Percentiles rank a stretch among this genome's conserved stretches.
These are phyloP conservation scores for Lampropteryx suffumata DNA, from an alignment of 2,888 invertebrate species.

Conservation along the genomic window DNA sequence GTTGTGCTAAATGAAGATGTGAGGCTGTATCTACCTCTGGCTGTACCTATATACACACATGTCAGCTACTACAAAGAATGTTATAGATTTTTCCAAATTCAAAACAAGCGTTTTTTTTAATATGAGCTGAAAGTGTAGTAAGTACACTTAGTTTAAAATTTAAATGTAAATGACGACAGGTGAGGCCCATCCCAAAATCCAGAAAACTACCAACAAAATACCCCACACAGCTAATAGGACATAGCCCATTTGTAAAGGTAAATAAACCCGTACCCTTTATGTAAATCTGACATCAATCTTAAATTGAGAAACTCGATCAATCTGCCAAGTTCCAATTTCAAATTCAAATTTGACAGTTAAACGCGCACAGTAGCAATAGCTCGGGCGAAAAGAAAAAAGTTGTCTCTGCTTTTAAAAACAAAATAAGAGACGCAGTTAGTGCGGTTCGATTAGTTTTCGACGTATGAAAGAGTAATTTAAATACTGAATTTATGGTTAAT, in stretches of 20 bases:
- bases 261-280: conserved; percentile 35
- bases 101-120: too few species aligned
- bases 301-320: conserved; percentile 47
- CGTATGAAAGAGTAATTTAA: conserved; percentile 72
- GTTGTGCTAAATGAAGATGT: conserved; percentile 57
- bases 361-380: conserved; percentile 43
- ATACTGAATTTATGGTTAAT: conserved; percentile 66
- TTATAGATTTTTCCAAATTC: too few species aligned
- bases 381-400: conserved; percentile 16
- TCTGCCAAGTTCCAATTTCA: conserved; percentile 53
- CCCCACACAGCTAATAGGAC: conserved; percentile 12
- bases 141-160: too few species aligned
- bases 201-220: neutral
- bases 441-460: conserved; percentile 63
- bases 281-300: conserved; percentile 50
- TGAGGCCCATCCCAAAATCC: too few species aligned
- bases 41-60: neutral
- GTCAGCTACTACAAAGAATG: too few species aligned
- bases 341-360: conserved; percentile 67
- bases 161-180: too few species aligned
- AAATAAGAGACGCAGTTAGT: conserved; percentile 41
- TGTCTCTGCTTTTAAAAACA: conserved; percentile 17
- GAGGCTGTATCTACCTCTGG: neutral
- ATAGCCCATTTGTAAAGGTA: conserved; percentile 12
- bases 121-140: too few species aligned